These are phyloP conservation scores for Corythornis madagascariensis DNA, from an alignment of 2,113 vertebrate genomes.

Conservation along the genomic window DNA sequence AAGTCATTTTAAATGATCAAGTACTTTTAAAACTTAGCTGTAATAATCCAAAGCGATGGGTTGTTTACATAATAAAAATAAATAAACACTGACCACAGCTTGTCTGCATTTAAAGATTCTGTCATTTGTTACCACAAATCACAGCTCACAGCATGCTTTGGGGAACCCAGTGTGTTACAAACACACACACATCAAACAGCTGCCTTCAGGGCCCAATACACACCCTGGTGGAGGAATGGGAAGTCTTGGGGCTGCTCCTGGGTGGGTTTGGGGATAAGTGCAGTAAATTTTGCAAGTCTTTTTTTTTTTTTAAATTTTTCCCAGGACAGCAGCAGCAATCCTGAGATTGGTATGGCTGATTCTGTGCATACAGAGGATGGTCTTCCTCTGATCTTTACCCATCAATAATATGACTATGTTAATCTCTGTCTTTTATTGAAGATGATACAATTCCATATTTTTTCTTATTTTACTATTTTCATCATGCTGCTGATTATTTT, in stretches of 20 bases:
- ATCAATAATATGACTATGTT: background rate
- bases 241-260: background rate
- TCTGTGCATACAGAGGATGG: background rate
- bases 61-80: slow-evolving; percentile 67
- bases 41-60: slow-evolving; percentile 31
- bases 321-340: background rate
- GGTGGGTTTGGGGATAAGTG: background rate
- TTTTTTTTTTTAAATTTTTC: background rate
- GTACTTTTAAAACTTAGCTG: slow-evolving; percentile 24
- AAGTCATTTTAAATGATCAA: slow-evolving; percentile 29
- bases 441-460: background rate
- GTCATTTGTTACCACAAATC: slow-evolving; percentile 56
- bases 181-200: slow-evolving; percentile 5
- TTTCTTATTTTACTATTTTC: background rate
- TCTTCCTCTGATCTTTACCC: background rate
- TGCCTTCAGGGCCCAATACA: background rate
- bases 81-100: slow-evolving; percentile 63
- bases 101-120: slow-evolving; percentile 45
- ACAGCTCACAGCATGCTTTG: background rate
- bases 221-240: background rate
- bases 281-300: background rate
- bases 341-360: background rate
- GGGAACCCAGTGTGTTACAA: slow-evolving; percentile 14
- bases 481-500: background rate
- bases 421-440: background rate